Evolutionary conservation across 1,140 invertebrate genomes (phyloP), one percentile per base, ranked within the genome.

Genomic region (Leptinotarsa lineolata): DNA sequence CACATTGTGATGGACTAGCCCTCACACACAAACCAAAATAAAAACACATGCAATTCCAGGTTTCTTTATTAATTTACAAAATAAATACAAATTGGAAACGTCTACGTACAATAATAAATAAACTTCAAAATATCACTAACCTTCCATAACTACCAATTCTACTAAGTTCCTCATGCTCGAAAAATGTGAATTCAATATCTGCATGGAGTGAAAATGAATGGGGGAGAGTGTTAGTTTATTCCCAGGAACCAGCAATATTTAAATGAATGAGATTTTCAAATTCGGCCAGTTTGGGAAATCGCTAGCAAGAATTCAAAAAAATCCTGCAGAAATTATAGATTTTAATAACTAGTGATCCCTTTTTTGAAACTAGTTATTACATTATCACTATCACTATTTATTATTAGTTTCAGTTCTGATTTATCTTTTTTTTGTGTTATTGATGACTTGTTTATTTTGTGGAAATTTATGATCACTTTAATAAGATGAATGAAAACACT

Each of bases 101-200:
- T 13, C n/a, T 54, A 54, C 48, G 30, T 39, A 39, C 30, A 39
- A 39, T 39, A 54, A 54, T 54, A 54, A 54, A 54, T 54, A 15
- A 54, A 54, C 15, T 54, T 15, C n/a, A 18, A 54, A 18, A 54
- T 54, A 54, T 54, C 48, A 54, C 48, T 54, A 54, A 54, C 15
- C 48, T 54, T 18, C 4, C 48, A 54, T 18, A 18, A 16, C 48
- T 16, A 54, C 48, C 2, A 54, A n/a, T 54, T 54, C 16, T 54
- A 54, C 48, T 5, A 54, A 39, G 30, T 39, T 39, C 30, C n/a
- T 13, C 48, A 54, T 54, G 48, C 48, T 0, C 4, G 0, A 13
- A 12, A 65, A 54, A 65, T 21, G 63, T 65, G 63, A 65, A 65
- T 65, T 65, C 63, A 65, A 65, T 65, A 65, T 21, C 63, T 65